Conservation (phyloP, 2,113 vertebrate species). For the Pseudorhombus dupliciocellatus region DNA sequence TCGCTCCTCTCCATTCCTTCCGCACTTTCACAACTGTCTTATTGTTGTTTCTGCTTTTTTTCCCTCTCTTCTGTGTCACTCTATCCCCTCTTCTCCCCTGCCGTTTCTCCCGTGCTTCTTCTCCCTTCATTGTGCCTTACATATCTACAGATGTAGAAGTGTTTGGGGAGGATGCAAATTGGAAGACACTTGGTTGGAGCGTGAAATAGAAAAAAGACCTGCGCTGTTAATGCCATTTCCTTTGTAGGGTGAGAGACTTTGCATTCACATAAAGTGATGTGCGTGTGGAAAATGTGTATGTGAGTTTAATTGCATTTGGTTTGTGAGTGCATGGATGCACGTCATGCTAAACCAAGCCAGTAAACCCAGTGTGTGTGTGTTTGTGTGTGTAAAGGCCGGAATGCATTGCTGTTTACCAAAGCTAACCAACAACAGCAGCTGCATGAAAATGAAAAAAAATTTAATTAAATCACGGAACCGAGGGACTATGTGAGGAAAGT, state of each 20-base stretch:
- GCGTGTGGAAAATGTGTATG: constrained; percentile 2
- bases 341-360: constrained; percentile 12
- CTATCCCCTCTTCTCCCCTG: neutral
- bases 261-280: constrained; percentile 40
- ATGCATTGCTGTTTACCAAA: constrained; percentile 9
- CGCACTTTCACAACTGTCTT: neutral
- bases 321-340: constrained; percentile 34
- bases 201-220: constrained; percentile 74
- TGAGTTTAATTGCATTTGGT: constrained; percentile 20
- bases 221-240: constrained; percentile 65
- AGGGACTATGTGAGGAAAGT: constrained; percentile 5
- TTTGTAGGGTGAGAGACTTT: constrained; percentile 54
- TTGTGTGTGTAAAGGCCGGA: neutral
- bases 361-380: neutral
- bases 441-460: neutral
- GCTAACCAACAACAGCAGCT: constrained; percentile 19
- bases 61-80: neutral
- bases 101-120: constrained; percentile 12
- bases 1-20: constrained; percentile 2
- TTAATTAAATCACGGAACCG: neutral
- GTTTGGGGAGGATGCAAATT: constrained; percentile 66
- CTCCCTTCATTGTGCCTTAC: constrained; percentile 11
- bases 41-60: neutral
- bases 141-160: constrained; percentile 58
- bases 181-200: constrained; percentile 74